phyloP scores from a whole-genome alignment of 2,797 vertebrate genomes.

The Anguilla megastoma region DNA sequence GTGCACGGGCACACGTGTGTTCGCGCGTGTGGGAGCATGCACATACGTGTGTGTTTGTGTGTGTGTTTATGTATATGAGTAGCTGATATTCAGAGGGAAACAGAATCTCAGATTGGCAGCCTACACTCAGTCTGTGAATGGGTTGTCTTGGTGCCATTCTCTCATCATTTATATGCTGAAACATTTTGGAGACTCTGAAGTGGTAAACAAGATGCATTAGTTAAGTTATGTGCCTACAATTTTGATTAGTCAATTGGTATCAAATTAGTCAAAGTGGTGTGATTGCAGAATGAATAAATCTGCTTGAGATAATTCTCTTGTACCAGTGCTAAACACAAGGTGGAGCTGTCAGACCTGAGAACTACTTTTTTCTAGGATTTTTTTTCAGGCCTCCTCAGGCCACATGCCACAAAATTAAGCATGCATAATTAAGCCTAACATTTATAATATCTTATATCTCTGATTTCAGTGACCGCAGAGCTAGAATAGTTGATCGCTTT shows the following conservation, averaged over 20 bases:
- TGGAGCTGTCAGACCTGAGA: constrained; percentile 64
- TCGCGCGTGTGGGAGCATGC: not conserved
- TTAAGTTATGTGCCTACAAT: not conserved
- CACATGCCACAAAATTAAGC: not conserved
- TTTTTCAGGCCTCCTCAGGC: constrained; percentile 4
- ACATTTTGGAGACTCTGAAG: not conserved
- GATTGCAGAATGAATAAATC: not conserved
- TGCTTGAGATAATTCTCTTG: not conserved
- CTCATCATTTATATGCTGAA: not conserved
- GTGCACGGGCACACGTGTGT: not conserved
- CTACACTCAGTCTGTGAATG: not conserved
- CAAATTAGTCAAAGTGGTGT: not conserved
- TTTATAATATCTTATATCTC: not conserved
- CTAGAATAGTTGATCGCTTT: not conserved
- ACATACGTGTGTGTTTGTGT: not conserved
- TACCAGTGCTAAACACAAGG: constrained; percentile 60
- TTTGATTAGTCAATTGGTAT: not conserved
- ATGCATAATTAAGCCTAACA: not conserved
- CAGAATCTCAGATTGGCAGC: not conserved
- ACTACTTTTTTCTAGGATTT: constrained; percentile 22
- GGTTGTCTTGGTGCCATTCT: not conserved
- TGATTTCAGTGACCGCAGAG: not conserved
- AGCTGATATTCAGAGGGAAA: not conserved
- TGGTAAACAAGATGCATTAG: not conserved
- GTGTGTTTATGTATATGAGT: not conserved